Base-by-base conservation (phyloP, 2,888 invertebrate species). In the Oligia latruncula region DNA sequence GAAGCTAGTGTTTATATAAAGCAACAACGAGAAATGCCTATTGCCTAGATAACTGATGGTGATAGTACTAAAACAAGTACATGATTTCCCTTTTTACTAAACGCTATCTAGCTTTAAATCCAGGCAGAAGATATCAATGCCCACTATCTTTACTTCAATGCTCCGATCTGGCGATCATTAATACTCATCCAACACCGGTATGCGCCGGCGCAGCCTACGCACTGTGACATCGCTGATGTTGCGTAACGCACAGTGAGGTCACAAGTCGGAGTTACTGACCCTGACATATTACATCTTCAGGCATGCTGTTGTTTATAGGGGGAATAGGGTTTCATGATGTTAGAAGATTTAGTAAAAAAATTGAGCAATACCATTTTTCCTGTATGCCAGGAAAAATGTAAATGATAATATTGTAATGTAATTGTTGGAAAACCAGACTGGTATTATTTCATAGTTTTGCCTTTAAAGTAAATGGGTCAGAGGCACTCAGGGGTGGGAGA, bases 121-220 rank as follows among this genome's bases (percentile, higher is more conserved):
- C 52, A 64, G 20, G 8, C 60, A 84, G n/a, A 65, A 66, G 70
- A 85, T 66, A 71, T 46, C 55, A 23, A 17, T 79, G 60, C 23
- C 29, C n/a, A 23, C 58, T 73, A 71, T 78, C 49, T 74, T n/a
- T 23, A n/a, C 52, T 64, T 60, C 72, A 40, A 58, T 65, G 29
- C 55, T 46, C 46, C 29, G 74, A 77, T 74, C 52, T 46, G 23
- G 0, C 58, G n/a, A 65, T 77, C 77, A 80, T 71, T 74, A 84
- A 78, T 74, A 78, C 67, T 65, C n/a, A 29, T 74, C 9, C 40
- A 67, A 72, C 78, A 43, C 43, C 71, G 79, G 71, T 70, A 81
- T 83, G 87, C 85, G 79, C 85, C 55, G 9, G 70, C 88, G 87
- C 87, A 71, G 75, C 88, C 88, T 82, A 88, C 88, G 86, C 89